Conservation (phyloP, 2,113 vertebrate species). For the Geothlypis trichas region DNA sequence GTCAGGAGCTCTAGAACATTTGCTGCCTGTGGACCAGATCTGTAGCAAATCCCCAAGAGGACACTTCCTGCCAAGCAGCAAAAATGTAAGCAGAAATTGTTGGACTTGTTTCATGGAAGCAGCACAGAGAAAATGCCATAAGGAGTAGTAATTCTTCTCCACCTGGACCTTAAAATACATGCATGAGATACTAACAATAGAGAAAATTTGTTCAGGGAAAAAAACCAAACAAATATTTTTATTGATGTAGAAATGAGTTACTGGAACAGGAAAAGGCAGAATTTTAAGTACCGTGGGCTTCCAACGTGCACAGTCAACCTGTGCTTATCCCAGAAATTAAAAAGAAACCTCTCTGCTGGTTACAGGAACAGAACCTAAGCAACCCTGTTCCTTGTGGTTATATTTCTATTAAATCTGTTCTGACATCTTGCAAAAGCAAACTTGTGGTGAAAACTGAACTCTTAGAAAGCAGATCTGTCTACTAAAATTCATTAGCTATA, state of each 20-base stretch:
- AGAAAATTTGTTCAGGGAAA: rapidly evolving
- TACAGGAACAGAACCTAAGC: neutral
- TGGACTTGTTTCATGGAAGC: neutral
- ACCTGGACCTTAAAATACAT: neutral
- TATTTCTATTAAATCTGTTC: neutral
- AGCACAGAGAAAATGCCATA: neutral
- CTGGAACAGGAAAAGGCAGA: neutral
- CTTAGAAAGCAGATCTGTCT: neutral
- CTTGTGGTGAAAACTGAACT: neutral
- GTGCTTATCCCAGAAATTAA: neutral
- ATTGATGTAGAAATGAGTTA: neutral
- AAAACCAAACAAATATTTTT: neutral
- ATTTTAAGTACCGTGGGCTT: neutral
- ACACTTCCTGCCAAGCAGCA: neutral
- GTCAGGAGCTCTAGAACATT: neutral
- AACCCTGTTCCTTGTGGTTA: neutral
- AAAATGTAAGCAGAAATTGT: neutral
- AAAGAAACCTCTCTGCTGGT: neutral
- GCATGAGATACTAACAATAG: neutral
- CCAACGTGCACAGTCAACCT: neutral
- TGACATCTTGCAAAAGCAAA: neutral
- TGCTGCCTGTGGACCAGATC: neutral
- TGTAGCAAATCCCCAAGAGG: neutral
- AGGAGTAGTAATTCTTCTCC: neutral
- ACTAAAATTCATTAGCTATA: neutral